phyloP scores from a whole-genome alignment of 2,113 vertebrate genomes.

The Anthoscopus minutus region DNA sequence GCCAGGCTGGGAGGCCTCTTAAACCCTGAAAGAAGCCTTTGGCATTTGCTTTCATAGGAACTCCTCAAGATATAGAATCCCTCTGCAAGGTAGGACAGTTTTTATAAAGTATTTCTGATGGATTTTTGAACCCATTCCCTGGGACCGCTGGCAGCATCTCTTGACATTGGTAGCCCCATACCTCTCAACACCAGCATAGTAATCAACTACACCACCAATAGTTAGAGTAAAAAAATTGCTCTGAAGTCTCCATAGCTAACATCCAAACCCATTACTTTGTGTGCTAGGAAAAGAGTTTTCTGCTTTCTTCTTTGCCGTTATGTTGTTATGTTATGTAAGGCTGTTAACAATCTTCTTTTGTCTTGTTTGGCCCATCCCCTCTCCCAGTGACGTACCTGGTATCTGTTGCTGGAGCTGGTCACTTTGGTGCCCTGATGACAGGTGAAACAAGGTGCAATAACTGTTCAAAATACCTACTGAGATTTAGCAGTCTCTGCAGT shows the following conservation, averaged over 20 bases:
- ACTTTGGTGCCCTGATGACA: rapidly evolving
- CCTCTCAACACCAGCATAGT: background rate
- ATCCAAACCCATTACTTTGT: background rate
- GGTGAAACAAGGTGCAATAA: background rate
- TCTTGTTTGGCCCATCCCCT: background rate
- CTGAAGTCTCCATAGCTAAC: background rate
- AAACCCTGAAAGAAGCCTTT: background rate
- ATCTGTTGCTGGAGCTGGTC: background rate
- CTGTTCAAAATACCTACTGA: background rate
- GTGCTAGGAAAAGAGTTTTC: background rate
- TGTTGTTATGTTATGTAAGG: background rate
- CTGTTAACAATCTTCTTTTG: background rate
- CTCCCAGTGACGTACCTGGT: background rate
- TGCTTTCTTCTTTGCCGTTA: background rate
- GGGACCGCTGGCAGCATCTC: background rate
- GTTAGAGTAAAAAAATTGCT: background rate
- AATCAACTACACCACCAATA: background rate
- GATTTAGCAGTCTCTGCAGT: background rate
- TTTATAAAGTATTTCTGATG: background rate
- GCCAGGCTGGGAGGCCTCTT: background rate
- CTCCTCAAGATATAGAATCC: background rate
- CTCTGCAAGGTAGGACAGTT: background rate
- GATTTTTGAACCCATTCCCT: background rate
- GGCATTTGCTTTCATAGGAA: background rate
- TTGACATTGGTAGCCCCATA: background rate